Conservation (phyloP, 2,113 vertebrate genomes). For the Asarcornis scutulata region DNA sequence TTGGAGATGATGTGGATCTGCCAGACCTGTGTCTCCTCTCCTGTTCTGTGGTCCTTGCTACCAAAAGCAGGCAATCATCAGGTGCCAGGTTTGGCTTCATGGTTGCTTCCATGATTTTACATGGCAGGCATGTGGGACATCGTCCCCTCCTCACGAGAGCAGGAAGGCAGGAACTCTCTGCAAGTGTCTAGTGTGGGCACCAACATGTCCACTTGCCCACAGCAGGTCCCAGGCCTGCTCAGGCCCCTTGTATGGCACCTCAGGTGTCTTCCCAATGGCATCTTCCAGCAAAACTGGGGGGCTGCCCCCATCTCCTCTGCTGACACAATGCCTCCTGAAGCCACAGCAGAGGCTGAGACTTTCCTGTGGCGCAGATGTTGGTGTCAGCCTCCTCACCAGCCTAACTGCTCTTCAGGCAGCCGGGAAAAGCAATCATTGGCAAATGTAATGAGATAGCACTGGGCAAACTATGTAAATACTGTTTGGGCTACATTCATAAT, state of each 20-base stretch:
- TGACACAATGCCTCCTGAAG: neutral
- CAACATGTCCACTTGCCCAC: rapidly evolving
- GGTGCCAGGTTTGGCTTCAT: neutral
- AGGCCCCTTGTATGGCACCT: rapidly evolving
- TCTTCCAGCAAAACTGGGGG: neutral
- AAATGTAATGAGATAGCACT: neutral
- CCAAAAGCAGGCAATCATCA: neutral
- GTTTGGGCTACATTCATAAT: neutral
- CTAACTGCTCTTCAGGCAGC: neutral
- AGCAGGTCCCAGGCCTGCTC: neutral
- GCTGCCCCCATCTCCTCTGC: neutral
- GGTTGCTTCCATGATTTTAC: neutral
- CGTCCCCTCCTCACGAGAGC: neutral
- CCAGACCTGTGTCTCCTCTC: neutral
- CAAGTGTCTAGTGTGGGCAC: rapidly evolving
- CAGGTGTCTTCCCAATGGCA: rapidly evolving
- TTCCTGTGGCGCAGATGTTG: neutral
- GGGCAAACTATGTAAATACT: neutral
- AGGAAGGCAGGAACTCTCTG: rapidly evolving
- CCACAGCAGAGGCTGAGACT: neutral
- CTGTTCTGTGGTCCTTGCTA: neutral
- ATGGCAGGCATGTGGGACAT: neutral
- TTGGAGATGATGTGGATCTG: neutral
- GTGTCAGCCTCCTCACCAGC: neutral
- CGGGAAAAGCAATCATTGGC: neutral